phyloP scores from a whole-genome alignment of 2,113 vertebrate genomes.

The Notothenia coriiceps region DNA sequence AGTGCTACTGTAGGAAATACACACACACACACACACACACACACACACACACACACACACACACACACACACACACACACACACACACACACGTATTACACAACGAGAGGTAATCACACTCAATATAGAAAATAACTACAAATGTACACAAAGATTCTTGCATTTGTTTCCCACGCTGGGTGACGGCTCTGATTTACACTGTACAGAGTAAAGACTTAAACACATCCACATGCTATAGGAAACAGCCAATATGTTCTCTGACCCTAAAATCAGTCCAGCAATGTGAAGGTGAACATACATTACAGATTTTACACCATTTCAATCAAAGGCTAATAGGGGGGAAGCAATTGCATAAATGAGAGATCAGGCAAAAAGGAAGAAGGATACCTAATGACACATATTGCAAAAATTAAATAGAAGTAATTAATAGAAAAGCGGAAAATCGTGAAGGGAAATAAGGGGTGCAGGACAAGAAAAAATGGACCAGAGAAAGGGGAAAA shows the following conservation, averaged over 20 bases:
- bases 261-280: conserved; percentile 39
- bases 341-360: conserved; percentile 44
- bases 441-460: background rate
- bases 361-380: conserved; percentile 14
- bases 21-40: conserved; percentile 31
- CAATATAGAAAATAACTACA: conserved; percentile 20
- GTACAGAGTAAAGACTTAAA: conserved; percentile 17
- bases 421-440: conserved; percentile 25
- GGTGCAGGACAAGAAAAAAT: background rate
- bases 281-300: conserved; percentile 17
- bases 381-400: conserved; percentile 44
- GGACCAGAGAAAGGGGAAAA: background rate
- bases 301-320: conserved; percentile 33
- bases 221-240: conserved; percentile 47
- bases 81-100: conserved; percentile 47
- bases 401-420: background rate
- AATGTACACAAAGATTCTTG: conserved; percentile 14
- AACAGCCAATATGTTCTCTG: conserved; percentile 26
- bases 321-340: conserved; percentile 42
- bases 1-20: conserved; percentile 71
- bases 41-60: conserved; percentile 52
- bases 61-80: conserved; percentile 57
- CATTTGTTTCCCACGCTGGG: conserved; percentile 58
- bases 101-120: conserved; percentile 36
- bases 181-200: conserved; percentile 9